A percentile compares a stretch with the other conserved stretches of the same genome.
Conservation (phyloP, 2,888 invertebrate genomes). For the Pristionchus fissidentatus region DNA sequence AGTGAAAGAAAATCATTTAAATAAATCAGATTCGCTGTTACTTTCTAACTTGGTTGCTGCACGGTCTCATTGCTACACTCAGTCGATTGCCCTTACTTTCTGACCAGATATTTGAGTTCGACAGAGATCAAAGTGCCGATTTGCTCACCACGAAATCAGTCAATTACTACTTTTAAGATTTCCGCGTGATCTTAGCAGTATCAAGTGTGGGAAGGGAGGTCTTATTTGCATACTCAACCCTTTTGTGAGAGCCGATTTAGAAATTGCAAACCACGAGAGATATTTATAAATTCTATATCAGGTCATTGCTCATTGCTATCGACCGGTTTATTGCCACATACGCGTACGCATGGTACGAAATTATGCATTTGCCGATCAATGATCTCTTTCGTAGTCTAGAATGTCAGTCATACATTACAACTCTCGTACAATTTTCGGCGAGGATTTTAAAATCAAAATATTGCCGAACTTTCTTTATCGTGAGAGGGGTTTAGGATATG, state of each 20-base stretch:
- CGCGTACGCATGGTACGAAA: not conserved
- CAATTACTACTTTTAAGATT: not conserved
- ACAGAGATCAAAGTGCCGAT: not conserved
- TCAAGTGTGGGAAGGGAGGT: not conserved
- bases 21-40: constrained; percentile 1
- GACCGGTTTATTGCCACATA: not conserved
- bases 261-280: not conserved
- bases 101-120: not conserved
- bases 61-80: not conserved
- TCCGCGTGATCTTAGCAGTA: not conserved
- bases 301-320: not conserved
- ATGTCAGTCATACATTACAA: too few species aligned
- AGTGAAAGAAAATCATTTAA: too few species aligned
- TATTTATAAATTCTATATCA: too few species aligned
- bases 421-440: too few species aligned
- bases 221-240: not conserved
- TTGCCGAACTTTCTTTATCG: too few species aligned
- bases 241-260: too few species aligned
- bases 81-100: not conserved
- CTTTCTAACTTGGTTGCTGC: not conserved
- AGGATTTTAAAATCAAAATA: too few species aligned
- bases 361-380: not conserved
- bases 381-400: not conserved
- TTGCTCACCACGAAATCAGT: not conserved
- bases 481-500: too few species aligned